These are phyloP conservation scores for Corapipo altera DNA, from an alignment of 2,113 vertebrate species.

Conservation along the genomic window DNA sequence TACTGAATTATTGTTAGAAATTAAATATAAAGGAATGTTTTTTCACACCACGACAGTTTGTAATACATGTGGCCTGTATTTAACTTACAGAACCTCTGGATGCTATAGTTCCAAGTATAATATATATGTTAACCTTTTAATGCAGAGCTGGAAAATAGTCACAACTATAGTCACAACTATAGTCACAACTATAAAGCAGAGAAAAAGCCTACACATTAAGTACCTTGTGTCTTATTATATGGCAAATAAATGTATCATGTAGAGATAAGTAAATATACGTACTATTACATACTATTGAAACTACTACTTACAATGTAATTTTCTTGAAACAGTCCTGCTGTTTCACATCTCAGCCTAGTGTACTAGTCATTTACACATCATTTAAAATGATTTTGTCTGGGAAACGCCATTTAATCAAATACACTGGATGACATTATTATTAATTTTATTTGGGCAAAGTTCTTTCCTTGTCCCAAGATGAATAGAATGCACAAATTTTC, in stretches of 20 bases:
- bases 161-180: too few species aligned
- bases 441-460: background rate
- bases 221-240: background rate
- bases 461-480: background rate
- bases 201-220: background rate
- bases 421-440: background rate
- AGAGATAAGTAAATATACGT: background rate
- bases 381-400: background rate
- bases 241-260: background rate
- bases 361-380: background rate
- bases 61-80: background rate
- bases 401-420: background rate
- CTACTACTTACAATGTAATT: background rate
- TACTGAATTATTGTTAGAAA: background rate
- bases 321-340: background rate
- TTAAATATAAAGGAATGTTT: background rate
- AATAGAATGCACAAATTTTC: background rate
- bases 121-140: background rate
- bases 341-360: background rate
- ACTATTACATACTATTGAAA: background rate
- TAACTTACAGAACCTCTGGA: background rate
- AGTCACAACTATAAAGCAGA: background rate
- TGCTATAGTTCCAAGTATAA: accelerated
- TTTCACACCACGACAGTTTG: background rate
- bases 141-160: background rate